A percentile compares a stretch with the other conserved stretches of the same genome.
Evolutionary conservation across 2,888 invertebrate genomes (phyloP).

Genomic region (Dynastes tityus): DNA sequence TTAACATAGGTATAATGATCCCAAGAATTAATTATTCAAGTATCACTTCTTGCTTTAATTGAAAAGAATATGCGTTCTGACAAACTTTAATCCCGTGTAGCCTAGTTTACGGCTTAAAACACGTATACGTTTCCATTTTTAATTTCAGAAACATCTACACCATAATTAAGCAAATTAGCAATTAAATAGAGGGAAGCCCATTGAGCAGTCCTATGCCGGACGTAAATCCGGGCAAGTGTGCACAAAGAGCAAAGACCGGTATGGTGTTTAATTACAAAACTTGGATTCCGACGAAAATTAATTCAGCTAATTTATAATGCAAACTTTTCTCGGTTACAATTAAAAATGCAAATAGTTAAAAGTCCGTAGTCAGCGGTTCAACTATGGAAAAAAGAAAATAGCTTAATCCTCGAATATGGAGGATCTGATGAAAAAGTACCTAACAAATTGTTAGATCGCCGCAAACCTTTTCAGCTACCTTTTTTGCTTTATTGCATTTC

Average conservation of each 20-base stretch:
- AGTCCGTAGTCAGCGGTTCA: not conserved
- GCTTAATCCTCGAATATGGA: too few relatives aligned
- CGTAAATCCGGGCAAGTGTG: slow-evolving; percentile 31
- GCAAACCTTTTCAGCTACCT: too few relatives aligned
- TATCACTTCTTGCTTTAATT: not conserved
- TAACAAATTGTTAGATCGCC: too few relatives aligned
- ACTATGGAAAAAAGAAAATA: not conserved
- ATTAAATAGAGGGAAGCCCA: slow-evolving; percentile 14
- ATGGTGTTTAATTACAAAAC: slow-evolving; percentile 33
- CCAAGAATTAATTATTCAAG: too few relatives aligned
- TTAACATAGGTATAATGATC: too few relatives aligned
- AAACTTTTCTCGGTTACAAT: slow-evolving; percentile 37
- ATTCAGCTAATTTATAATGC: slow-evolving; percentile 37
- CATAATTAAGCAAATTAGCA: slow-evolving; percentile 34
- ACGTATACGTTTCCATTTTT: not conserved
- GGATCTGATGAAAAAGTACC: too few relatives aligned
- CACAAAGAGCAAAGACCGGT: slow-evolving; percentile 30
- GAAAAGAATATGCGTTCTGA: not conserved
- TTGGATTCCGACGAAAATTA: slow-evolving; percentile 34
- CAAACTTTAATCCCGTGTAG: not conserved
- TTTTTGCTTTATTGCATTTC: too few relatives aligned
- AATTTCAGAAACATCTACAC: slow-evolving; percentile 3
- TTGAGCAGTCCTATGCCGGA: not conserved
- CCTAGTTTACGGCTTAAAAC: not conserved
- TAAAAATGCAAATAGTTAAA: slow-evolving; percentile 42